Conservation (phyloP, 2,113 vertebrate species). For the Triplophysa tibetana region DNA sequence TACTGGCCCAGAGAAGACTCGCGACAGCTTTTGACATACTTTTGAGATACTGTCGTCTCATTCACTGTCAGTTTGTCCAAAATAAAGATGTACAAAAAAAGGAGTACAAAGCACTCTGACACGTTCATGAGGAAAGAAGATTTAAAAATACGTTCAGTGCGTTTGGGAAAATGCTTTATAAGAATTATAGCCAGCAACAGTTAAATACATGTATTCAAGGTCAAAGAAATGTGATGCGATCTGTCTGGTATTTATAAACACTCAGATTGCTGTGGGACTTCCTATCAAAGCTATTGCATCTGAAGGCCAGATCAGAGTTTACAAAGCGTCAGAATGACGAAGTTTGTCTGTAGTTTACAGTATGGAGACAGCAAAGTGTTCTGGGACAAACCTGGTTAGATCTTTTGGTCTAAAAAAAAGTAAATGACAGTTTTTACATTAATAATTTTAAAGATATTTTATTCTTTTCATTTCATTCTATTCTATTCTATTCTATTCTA, state of each 20-base stretch:
- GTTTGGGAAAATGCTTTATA: no score
- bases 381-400: neutral
- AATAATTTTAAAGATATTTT: no score
- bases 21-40: neutral
- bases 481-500: no score
- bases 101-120: no score
- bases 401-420: neutral
- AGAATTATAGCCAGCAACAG: no score
- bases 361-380: neutral
- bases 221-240: neutral
- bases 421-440: neutral
- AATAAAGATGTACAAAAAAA: neutral
- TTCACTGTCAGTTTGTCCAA: neutral
- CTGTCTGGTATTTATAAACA: conserved; percentile 1
- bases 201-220: neutral
- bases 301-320: conserved; percentile 9
- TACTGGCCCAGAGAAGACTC: neutral
- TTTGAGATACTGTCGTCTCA: neutral
- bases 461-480: no score
- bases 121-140: no score
- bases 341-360: neutral
- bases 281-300: neutral
- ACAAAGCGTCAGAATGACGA: neutral
- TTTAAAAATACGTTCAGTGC: no score
- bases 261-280: neutral